Evolutionary conservation across 2,888 invertebrate species (phyloP).

Genomic region (Ornithoptera priamus): DNA sequence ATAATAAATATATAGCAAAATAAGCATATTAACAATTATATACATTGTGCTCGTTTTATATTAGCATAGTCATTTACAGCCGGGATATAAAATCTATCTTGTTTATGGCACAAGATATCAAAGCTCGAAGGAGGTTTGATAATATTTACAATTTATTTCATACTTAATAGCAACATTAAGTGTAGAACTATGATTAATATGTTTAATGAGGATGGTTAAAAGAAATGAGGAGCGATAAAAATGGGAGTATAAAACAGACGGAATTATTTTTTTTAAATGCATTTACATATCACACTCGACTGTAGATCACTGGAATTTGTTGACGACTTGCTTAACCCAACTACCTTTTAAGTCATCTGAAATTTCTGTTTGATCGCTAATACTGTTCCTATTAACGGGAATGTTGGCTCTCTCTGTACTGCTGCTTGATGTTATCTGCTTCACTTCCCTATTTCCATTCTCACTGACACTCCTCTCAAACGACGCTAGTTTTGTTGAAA

Average conservation of each 20-base stretch:
- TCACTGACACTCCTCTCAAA: slow-evolving; percentile 24
- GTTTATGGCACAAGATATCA: slow-evolving; percentile 72
- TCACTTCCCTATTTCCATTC: slow-evolving; percentile 39
- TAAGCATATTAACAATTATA: slow-evolving; percentile 53
- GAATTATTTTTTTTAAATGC: slow-evolving; percentile 59
- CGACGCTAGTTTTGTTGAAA: slow-evolving; percentile 63
- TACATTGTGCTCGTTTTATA: slow-evolving; percentile 38
- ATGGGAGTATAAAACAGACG: slow-evolving; percentile 63
- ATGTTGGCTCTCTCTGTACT: slow-evolving; percentile 45
- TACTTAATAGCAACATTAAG: slow-evolving; percentile 12
- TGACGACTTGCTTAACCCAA: slow-evolving; percentile 88
- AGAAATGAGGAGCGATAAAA: slow-evolving; percentile 45
- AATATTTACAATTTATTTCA: slow-evolving; percentile 55
- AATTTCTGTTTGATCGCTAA: slow-evolving; percentile 42
- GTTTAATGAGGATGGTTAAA: slow-evolving; percentile 34
- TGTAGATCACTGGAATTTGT: slow-evolving; percentile 82
- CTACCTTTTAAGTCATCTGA: slow-evolving; percentile 74
- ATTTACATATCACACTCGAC: slow-evolving; percentile 49
- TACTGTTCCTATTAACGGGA: slow-evolving; percentile 47
- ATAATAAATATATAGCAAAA: slow-evolving; percentile 64
- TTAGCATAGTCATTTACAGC: slow-evolving; percentile 46
- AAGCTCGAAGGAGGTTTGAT: slow-evolving; percentile 56
- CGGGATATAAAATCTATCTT: slow-evolving; percentile 46
- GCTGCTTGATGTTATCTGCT: slow-evolving; percentile 42
- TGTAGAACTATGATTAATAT: slow-evolving; percentile 37